A percentile compares a stretch with the other conserved stretches of the same genome.
Evolutionary conservation across 2,888 invertebrate species (phyloP).

Genomic region (Adela reaumurella): DNA sequence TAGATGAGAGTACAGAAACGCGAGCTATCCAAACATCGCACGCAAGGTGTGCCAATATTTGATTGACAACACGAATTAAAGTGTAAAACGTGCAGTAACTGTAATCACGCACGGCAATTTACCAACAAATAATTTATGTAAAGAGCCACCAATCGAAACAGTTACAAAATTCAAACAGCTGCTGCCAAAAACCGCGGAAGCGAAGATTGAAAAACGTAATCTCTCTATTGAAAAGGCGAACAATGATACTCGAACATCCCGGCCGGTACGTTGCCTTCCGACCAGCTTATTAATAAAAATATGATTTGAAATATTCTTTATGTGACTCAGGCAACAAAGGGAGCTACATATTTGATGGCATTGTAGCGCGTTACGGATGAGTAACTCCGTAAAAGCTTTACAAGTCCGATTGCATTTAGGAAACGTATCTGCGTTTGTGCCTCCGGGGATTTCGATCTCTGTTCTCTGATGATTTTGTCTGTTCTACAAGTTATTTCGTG

Average conservation of each 20-base stretch:
- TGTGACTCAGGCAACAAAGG: constrained; percentile 38
- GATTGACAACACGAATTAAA: no score
- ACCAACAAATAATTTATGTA: no score
- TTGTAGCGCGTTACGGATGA: not conserved
- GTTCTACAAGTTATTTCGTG: no score
- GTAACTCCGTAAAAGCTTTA: not conserved
- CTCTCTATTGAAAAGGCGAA: not conserved
- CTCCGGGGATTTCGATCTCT: not conserved
- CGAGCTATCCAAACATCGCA: no score
- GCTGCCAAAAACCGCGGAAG: not conserved
- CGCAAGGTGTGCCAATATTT: no score
- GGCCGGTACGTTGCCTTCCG: not conserved
- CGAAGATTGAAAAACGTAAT: not conserved
- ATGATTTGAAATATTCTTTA: constrained; percentile 42
- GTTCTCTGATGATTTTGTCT: no score
- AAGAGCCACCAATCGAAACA: not conserved
- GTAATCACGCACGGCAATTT: no score
- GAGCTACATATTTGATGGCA: not conserved
- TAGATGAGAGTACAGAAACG: no score
- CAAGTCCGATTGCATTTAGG: not conserved
- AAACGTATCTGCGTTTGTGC: not conserved
- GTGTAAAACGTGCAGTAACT: no score
- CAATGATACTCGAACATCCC: not conserved
- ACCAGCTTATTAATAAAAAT: constrained; percentile 49
- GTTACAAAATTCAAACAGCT: not conserved